phyloP scores from a whole-genome alignment of 2,888 invertebrate genomes.

The Heteromurus nitidus region DNA sequence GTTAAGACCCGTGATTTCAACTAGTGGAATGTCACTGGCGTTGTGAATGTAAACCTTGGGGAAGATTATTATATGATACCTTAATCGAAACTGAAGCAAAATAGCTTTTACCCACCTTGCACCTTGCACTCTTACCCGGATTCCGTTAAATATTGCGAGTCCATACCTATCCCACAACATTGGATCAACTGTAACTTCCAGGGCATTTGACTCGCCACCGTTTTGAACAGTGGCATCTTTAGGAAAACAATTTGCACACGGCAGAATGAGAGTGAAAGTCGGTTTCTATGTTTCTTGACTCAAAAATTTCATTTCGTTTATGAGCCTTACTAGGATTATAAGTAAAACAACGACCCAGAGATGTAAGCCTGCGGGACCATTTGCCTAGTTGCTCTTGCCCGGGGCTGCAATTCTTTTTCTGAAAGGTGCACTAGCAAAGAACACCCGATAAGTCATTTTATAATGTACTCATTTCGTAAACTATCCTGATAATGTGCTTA shows the following conservation, averaged over 20 bases:
- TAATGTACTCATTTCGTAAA: not conserved
- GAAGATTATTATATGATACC: too few species aligned
- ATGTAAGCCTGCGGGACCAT: constrained; percentile 54
- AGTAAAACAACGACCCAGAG: constrained; percentile 63
- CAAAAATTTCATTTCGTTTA: not conserved
- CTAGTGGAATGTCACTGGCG: constrained; percentile 50
- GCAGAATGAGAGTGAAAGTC: not conserved
- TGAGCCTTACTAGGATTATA: constrained; percentile 45
- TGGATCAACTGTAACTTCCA: constrained; percentile 56
- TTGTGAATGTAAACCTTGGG: constrained; percentile 63
- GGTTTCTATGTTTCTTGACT: too few species aligned
- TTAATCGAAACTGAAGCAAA: not conserved
- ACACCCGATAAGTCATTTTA: not conserved
- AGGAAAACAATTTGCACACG: not conserved
- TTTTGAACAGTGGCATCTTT: constrained; percentile 21
- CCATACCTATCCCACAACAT: constrained; percentile 56
- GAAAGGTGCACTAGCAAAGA: constrained; percentile 41
- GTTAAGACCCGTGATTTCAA: constrained; percentile 55
- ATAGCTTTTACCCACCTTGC: not conserved
- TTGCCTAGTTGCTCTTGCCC: constrained; percentile 53
- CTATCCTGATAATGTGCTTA: not conserved
- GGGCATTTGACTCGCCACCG: constrained; percentile 54
- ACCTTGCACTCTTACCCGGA: constrained; percentile 43
- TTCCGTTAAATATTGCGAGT: constrained; percentile 40
- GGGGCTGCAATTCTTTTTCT: constrained; percentile 44